phyloP scores from a whole-genome alignment of 2,113 vertebrate genomes.

The Mesitornis unicolor region DNA sequence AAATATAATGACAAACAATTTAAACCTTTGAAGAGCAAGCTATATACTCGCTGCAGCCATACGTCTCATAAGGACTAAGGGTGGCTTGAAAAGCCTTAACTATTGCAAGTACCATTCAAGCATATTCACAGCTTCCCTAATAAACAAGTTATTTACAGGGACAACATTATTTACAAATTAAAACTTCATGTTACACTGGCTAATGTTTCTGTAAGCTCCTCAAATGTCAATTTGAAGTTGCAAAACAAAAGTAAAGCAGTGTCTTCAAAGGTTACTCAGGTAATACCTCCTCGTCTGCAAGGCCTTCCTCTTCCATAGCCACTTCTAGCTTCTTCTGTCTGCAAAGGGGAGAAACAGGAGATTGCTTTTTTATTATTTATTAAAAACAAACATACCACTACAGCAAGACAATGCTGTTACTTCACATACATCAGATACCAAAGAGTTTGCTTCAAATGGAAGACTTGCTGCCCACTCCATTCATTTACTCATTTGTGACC shows the following conservation, averaged over 20 bases:
- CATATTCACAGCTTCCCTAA: not conserved
- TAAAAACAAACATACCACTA: not conserved
- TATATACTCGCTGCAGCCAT: not conserved
- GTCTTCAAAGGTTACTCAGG: not conserved
- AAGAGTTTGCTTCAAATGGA: not conserved
- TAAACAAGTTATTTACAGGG: not conserved
- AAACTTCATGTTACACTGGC: not conserved
- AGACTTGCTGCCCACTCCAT: not conserved
- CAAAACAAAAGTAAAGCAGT: not conserved
- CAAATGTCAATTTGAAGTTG: not conserved
- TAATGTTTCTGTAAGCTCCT: not conserved
- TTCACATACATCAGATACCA: not conserved
- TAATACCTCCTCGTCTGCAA: constrained; percentile 91
- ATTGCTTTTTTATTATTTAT: not conserved
- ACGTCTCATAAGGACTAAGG: not conserved
- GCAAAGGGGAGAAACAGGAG: constrained; percentile 15
- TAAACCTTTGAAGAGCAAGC: not conserved
- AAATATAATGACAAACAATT: not conserved
- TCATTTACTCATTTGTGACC: not conserved
- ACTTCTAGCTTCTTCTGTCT: constrained; percentile 98
- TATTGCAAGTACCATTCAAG: not conserved
- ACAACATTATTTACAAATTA: not conserved
- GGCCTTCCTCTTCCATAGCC: constrained; percentile 95
- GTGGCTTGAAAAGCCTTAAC: not conserved
- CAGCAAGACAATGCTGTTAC: not conserved